Evolutionary conservation across 2,888 invertebrate genomes (phyloP).

Genomic region (Autographa pulchrina): DNA sequence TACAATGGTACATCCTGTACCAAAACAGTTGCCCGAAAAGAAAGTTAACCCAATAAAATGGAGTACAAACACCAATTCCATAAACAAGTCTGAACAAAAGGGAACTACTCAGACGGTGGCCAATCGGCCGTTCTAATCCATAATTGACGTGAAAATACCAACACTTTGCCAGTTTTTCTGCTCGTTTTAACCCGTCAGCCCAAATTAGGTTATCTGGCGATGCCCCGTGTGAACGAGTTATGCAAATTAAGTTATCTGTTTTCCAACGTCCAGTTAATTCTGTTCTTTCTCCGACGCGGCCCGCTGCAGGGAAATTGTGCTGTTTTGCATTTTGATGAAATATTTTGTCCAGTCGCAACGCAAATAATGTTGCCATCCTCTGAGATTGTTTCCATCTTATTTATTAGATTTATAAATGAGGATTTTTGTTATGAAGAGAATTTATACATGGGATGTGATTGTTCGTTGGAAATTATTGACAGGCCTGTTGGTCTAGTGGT

Average conservation of each 20-base stretch:
- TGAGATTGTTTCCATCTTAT: slow-evolving; percentile 41
- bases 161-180: slow-evolving; percentile 64
- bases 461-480: too few species aligned
- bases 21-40: slow-evolving; percentile 10
- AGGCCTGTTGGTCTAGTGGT: too few species aligned
- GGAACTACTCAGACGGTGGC: slow-evolving; percentile 11
- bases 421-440: neutral
- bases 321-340: slow-evolving; percentile 87
- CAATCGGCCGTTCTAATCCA: slow-evolving; percentile 43
- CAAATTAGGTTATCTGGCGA: slow-evolving; percentile 82
- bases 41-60: slow-evolving; percentile 26
- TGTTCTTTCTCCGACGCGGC: slow-evolving; percentile 79
- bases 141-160: slow-evolving; percentile 53
- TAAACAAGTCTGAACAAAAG: slow-evolving; percentile 21
- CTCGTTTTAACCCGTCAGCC: slow-evolving; percentile 76
- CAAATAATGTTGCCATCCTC: slow-evolving; percentile 53
- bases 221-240: slow-evolving; percentile 83
- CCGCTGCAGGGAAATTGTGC: slow-evolving; percentile 71
- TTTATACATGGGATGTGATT: neutral
- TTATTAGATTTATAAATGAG: slow-evolving; percentile 22
- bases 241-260: slow-evolving; percentile 87
- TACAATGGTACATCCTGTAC: neutral
- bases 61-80: slow-evolving; percentile 18
- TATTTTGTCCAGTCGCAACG: slow-evolving; percentile 68
- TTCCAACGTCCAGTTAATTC: slow-evolving; percentile 85